Evolutionary conservation across 2,888 invertebrate species (phyloP).

Genomic region (Drosophila mulleri): DNA sequence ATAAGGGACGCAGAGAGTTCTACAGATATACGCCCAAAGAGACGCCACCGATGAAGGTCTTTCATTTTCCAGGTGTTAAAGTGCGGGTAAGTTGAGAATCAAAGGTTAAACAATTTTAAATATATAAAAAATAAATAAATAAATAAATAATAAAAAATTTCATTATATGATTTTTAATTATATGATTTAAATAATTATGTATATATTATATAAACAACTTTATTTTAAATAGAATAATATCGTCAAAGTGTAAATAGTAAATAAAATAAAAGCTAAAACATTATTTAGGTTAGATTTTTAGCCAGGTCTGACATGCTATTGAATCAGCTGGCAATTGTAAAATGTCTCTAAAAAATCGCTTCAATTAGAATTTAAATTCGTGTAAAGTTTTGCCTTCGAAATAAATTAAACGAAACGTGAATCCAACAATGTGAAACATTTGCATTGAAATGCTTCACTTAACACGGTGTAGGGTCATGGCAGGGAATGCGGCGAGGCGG

Average conservation of each 20-base stretch:
- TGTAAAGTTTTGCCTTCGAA: slow-evolving; percentile 9
- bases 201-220: too few relatives aligned
- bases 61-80: slow-evolving; percentile 89
- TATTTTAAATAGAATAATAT: too few relatives aligned
- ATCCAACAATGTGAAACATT: slow-evolving; percentile 67
- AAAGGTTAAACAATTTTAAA: too few relatives aligned
- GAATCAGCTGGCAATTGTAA: neutral
- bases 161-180: too few relatives aligned
- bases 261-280: neutral
- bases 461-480: slow-evolving; percentile 7
- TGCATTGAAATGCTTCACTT: slow-evolving; percentile 59
- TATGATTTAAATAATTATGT: too few relatives aligned
- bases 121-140: too few relatives aligned
- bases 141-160: too few relatives aligned
- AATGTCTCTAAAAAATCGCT: neutral
- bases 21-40: slow-evolving; percentile 92
- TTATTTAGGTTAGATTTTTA: neutral
- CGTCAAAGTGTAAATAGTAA: too few relatives aligned
- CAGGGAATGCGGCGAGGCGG: neutral
- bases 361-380: slow-evolving; percentile 2
- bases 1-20: slow-evolving; percentile 92
- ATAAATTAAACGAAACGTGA: slow-evolving; percentile 50
- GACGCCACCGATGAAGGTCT: slow-evolving; percentile 89
- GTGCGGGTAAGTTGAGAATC: slow-evolving; percentile 90
- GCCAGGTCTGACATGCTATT: neutral